Evolutionary conservation across 2,888 invertebrate genomes (phyloP).

Genomic region (Morpho helenor): DNA sequence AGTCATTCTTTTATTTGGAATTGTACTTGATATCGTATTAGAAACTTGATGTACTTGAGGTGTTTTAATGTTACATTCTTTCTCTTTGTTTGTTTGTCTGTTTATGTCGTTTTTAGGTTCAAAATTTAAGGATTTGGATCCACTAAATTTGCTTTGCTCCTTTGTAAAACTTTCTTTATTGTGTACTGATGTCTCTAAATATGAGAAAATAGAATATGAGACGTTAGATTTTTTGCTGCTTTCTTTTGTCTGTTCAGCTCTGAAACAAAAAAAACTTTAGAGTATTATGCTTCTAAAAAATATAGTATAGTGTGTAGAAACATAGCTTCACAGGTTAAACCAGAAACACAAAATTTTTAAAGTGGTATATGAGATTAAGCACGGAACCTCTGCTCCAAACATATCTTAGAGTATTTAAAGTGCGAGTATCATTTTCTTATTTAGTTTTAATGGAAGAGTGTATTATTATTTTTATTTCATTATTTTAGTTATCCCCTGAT

Average conservation of each 20-base stretch:
- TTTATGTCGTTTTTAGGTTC: constrained; percentile 14
- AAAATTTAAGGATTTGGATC: constrained; percentile 52
- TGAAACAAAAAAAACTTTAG: constrained; percentile 32
- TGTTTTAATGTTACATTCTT: constrained; percentile 5
- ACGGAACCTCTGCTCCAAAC: too few relatives aligned
- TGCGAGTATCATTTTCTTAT: too few relatives aligned
- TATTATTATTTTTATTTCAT: too few relatives aligned
- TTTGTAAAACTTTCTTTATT: constrained; percentile 75
- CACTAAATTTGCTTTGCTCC: constrained; percentile 65
- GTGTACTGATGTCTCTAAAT: constrained; percentile 81
- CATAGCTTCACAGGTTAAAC: too few relatives aligned
- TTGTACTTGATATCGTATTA: constrained; percentile 16
- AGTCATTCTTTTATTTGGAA: constrained; percentile 60
- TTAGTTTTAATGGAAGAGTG: too few relatives aligned
- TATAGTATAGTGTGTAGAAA: too few relatives aligned
- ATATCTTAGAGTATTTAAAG: too few relatives aligned
- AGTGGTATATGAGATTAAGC: too few relatives aligned
- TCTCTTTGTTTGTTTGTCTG: constrained; percentile 4
- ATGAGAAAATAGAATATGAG: constrained; percentile 88
- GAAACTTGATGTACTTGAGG: background rate
- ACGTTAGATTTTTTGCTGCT: constrained; percentile 75
- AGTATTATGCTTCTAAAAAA: background rate
- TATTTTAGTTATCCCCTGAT: too few relatives aligned
- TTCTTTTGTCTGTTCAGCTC: constrained; percentile 57
- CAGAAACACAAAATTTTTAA: too few relatives aligned